Evolutionary conservation across 2,888 invertebrate genomes (phyloP), one percentile per base, ranked within the genome.

Genomic region (Formica aserva): DNA sequence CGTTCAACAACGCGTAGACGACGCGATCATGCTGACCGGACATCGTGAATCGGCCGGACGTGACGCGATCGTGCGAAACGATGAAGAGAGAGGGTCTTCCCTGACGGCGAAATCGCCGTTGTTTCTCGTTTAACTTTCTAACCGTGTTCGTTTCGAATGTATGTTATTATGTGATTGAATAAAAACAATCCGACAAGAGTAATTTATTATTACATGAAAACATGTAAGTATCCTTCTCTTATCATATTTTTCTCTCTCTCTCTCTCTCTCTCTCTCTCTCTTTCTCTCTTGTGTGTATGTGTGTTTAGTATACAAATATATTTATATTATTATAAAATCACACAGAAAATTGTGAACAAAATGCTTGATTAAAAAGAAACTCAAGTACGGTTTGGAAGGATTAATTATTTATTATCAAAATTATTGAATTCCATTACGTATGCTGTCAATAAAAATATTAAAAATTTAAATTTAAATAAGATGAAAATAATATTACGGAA

Each of bases 21-120:
- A 77, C 55, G 32, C 62, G 66, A 78, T 78, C 78, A 80, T 52
- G 55, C 67, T 77, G 55, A 60, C 57, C 71, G 78, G 71, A 80
- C 45, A 62, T 62, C 35, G 71, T 45, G 71, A 78, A 80, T 80
- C 71, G 71, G 32, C 57, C 78, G 78, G 78, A 78, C 78, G 41
- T 78, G 60, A 78, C 45, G 78, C 57, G 71, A 78, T 78, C 57
- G 69, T 57, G 77, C 69, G 69, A 77, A 77, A 77, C 77, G 77
- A 55, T 38, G 67, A 35, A 15, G 55, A 77, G 67, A 77, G 52
- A 55, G 35, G 55, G 38, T 22, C 26, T 26, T 66, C 76, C 26
- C 52, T 66, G 76, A 48, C 38, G 41, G 69, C 41, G 41, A 78
- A 60, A 78, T 71, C 45, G 71, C 41, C 60, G 45, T 71, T 60